These are phyloP conservation scores for Clanis bilineata DNA, from an alignment of 2,888 invertebrate genomes.

Conservation along the genomic window DNA sequence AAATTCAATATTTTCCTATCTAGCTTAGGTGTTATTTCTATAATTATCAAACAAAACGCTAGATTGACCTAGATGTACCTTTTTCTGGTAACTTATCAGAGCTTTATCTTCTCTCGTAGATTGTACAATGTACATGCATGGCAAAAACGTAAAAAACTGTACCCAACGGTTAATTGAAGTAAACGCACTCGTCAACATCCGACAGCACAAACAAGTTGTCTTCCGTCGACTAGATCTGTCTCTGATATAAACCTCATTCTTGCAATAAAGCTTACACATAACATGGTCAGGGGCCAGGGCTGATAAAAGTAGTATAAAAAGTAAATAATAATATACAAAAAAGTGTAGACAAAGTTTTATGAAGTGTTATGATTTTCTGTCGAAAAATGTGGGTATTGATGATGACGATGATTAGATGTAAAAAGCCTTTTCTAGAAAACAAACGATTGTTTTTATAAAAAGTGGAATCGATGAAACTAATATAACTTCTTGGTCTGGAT, in stretches of 20 bases:
- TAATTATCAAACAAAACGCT: too few relatives aligned
- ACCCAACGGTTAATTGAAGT: constrained; percentile 26
- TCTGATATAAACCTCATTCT: not conserved
- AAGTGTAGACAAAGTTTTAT: too few relatives aligned
- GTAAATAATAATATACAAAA: not conserved
- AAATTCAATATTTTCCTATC: too few relatives aligned
- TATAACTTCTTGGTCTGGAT: not conserved
- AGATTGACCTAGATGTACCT: too few relatives aligned
- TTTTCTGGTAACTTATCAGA: too few relatives aligned
- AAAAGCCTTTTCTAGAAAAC: not conserved
- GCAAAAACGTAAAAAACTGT: constrained; percentile 21
- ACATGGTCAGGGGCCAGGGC: not conserved
- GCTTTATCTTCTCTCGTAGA: not conserved
- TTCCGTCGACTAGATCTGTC: constrained; percentile 13
- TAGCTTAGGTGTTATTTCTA: too few relatives aligned
- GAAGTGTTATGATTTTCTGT: too few relatives aligned
- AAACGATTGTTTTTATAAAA: not conserved
- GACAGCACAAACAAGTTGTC: constrained; percentile 15
- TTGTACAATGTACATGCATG: constrained; percentile 8
- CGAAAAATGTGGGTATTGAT: too few relatives aligned
- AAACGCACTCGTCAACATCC: constrained; percentile 22
- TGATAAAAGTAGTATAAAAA: not conserved
- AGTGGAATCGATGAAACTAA: constrained; percentile 3
- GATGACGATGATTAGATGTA: not conserved
- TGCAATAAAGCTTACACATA: not conserved